phyloP scores from a whole-genome alignment of 2,888 invertebrate species.

The Anticlea derivata region DNA sequence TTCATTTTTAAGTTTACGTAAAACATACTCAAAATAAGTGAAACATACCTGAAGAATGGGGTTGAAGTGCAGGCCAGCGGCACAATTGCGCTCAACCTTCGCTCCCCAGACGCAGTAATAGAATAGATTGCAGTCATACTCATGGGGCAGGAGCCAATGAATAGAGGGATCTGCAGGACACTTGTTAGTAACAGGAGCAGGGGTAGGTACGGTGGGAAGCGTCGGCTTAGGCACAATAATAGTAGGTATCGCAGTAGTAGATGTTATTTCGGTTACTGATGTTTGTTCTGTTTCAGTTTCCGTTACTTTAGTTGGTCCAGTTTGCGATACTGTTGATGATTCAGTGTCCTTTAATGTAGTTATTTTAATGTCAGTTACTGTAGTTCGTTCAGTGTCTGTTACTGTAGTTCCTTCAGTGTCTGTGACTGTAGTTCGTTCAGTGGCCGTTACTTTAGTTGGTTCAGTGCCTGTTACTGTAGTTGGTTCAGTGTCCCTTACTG shows the following conservation, averaged over 20 bases:
- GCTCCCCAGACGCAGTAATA: constrained; percentile 68
- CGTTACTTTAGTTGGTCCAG: background rate
- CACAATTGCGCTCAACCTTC: constrained; percentile 49
- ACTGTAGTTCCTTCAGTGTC: background rate
- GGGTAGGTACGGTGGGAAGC: background rate
- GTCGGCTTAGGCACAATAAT: background rate
- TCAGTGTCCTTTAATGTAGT: background rate
- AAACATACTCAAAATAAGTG: background rate
- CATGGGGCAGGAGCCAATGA: constrained; percentile 66
- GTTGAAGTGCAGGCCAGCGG: constrained; percentile 57
- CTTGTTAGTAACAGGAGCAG: constrained; percentile 48
- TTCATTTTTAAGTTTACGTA: no score
- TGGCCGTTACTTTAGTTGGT: background rate
- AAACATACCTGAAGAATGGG: constrained; percentile 51
- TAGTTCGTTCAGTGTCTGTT: background rate
- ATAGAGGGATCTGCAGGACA: constrained; percentile 60
- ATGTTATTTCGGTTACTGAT: background rate
- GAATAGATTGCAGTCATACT: constrained; percentile 57
- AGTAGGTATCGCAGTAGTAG: background rate
- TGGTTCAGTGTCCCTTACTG: background rate
- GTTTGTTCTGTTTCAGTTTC: background rate
- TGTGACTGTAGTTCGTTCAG: background rate
- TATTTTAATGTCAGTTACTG: background rate
- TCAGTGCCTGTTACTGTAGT: background rate
- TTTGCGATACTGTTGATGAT: background rate